Evolutionary conservation across 2,797 vertebrate genomes (phyloP), one percentile per base, ranked within the genome.

Genomic region (Vultur gryphus): DNA sequence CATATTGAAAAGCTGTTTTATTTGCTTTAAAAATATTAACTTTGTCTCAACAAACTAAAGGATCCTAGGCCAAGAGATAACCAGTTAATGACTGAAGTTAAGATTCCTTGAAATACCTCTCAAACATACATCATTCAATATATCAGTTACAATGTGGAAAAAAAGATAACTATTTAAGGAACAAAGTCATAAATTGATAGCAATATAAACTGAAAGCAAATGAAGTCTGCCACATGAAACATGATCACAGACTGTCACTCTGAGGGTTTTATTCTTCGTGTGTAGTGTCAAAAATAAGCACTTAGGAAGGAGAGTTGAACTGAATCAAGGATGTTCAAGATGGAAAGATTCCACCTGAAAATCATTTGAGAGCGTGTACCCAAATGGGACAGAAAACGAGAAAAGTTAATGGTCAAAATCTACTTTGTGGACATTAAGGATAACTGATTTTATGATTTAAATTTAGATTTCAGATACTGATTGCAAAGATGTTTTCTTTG

Each of bases 171-270:
- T 95, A 94, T 95, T 97, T 97, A 97, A 97, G 94, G 96, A 97
- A 97, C 75, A 89, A 97, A 97, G 95, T 87, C 80, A 87, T 97
- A 97, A 97, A 96, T 94, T 94, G 90, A 95, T 92, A 96, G 94
- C 61, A 96, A 95, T 96, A 97, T 90, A 95, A 97, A 96, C 89
- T 80, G 95, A 96, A 96, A 95, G 95, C 76, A 97, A 96, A 96
- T 96, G 95, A 96, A 90, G 75, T 95, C 91, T 97, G 91, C 91
- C 95, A 95, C 91, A 95, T 82, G 96, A 96, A 97, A 97, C 92
- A 93, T 84, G 95, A 97, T 97, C 95, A 97, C 83, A 95, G 93
- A 97, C 94, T 97, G 95, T 96, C 96, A 96, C 77, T 95, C 80
- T 78, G 83, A 92, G 86, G 71, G 54, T 93, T 97, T 97, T 96